Conservation (phyloP, 2,888 invertebrate species). For the Pantelozetes paolii region DNA sequence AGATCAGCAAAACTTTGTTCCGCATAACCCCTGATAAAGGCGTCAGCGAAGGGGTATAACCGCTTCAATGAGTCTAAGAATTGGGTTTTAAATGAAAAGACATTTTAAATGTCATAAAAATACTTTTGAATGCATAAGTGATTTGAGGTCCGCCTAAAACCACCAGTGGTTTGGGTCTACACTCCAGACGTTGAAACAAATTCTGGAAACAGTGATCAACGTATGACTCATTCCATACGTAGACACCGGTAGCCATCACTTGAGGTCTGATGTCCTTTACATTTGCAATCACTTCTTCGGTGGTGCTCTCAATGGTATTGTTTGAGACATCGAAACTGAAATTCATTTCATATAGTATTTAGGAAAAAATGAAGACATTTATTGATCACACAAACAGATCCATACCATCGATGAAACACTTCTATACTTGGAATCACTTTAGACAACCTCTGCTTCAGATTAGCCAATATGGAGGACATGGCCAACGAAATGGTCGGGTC, state of each 20-base stretch:
- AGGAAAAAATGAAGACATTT: no score
- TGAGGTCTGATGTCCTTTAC: neutral
- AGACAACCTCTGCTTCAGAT: neutral
- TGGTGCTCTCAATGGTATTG: neutral
- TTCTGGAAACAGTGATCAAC: neutral
- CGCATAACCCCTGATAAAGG: conserved; percentile 11
- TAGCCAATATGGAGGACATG: neutral
- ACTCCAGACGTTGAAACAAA: neutral
- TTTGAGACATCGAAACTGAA: neutral
- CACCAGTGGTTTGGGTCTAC: neutral
- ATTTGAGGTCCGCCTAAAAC: conserved; percentile 1
- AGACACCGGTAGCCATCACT: neutral
- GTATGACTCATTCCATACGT: neutral
- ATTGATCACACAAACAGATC: neutral
- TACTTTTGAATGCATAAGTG: neutral
- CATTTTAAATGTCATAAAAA: neutral
- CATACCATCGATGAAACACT: neutral
- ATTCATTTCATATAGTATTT: no score
- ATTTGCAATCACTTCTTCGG: neutral
- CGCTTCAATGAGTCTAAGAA: neutral
- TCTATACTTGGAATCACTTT: neutral
- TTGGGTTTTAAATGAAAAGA: neutral
- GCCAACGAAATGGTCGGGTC: conserved; percentile 5
- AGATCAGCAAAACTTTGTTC: neutral
- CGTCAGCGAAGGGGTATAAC: neutral